These are phyloP conservation scores for Cairina moschata DNA, from an alignment of 2,113 vertebrate genomes.

Conservation along the genomic window DNA sequence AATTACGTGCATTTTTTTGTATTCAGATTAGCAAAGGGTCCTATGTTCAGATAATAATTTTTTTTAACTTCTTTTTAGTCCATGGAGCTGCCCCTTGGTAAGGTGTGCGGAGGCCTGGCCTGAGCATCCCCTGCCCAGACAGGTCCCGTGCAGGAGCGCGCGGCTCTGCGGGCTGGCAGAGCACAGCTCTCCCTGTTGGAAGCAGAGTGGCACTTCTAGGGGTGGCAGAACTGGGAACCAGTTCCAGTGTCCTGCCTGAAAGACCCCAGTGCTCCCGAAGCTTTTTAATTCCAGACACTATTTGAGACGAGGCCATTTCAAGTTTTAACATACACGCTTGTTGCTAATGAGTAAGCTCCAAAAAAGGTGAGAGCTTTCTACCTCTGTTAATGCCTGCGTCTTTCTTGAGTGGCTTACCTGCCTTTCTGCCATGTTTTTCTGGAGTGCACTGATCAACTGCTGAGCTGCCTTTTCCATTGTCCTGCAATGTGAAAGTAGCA, in stretches of 20 bases:
- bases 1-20: neutral
- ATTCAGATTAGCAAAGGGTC: neutral
- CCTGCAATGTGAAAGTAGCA: slow-evolving; percentile 74
- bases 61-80: neutral
- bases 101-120: fast-evolving
- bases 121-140: fast-evolving
- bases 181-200: fast-evolving
- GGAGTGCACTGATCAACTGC: slow-evolving; percentile 52
- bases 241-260: neutral
- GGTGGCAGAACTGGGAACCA: neutral
- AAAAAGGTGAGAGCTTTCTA: slow-evolving; percentile 15
- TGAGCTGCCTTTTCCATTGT: slow-evolving; percentile 75
- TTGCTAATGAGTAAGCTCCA: slow-evolving; percentile 66
- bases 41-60: fast-evolving
- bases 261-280: neutral
- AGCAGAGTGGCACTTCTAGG: neutral
- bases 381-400: neutral
- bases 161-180: fast-evolving
- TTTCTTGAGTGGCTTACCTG: neutral
- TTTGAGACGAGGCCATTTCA: neutral
- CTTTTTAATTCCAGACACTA: neutral
- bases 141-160: neutral
- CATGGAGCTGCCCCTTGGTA: neutral
- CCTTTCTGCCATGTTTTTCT: slow-evolving; percentile 54
- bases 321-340: neutral